Conservation (phyloP, 1,140 invertebrate species). For the Teleogryllus occipitalis region DNA sequence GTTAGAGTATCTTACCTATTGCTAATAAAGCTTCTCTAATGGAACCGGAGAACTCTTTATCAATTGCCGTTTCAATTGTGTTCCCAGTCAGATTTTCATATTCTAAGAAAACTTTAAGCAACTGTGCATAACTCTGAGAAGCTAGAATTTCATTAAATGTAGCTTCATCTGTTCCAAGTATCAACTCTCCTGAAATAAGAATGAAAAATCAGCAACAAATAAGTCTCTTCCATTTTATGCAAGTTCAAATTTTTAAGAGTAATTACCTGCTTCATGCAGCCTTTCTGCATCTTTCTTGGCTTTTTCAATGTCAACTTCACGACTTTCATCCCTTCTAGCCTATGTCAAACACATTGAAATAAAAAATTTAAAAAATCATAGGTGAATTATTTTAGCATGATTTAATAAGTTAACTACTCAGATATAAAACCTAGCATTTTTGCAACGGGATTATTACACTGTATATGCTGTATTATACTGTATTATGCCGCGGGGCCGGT, state of each 20-base stretch:
- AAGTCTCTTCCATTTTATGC: neutral
- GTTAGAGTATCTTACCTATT: conserved; percentile 21
- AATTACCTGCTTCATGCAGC: neutral
- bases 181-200: neutral
- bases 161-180: neutral
- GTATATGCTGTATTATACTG: no score
- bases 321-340: neutral
- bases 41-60: conserved; percentile 43
- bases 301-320: neutral
- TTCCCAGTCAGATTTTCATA: conserved; percentile 39
- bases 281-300: neutral
- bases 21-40: conserved; percentile 38
- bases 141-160: conserved; percentile 35
- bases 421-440: no score
- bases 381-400: no score
- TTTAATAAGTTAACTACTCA: no score
- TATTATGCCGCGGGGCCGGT: no score
- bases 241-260: neutral
- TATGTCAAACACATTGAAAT: neutral
- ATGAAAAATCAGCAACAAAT: neutral
- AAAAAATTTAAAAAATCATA: no score
- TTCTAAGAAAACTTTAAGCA: conserved; percentile 38
- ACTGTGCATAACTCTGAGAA: conserved; percentile 30
- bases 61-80: conserved; percentile 39
- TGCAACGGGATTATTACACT: no score